Evolutionary conservation across 2,888 invertebrate species (phyloP).

Genomic region (Gastrophysa polygoni): DNA sequence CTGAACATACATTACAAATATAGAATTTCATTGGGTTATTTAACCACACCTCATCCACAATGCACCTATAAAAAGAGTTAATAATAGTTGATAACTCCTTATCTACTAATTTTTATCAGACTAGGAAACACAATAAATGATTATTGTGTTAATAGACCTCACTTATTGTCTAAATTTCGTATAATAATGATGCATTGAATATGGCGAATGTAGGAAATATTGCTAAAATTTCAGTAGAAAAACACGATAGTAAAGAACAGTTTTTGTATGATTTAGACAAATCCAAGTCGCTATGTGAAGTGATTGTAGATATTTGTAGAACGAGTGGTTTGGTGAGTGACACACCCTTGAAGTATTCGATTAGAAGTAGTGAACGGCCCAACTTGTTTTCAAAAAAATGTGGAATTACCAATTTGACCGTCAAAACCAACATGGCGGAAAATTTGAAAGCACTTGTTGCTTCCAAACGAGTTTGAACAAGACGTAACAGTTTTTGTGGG

Average conservation of each 20-base stretch:
- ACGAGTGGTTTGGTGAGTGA: conserved; percentile 42
- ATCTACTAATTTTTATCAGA: conserved; percentile 23
- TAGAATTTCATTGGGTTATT: not conserved
- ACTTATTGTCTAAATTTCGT: not conserved
- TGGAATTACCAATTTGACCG: no score
- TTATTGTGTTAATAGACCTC: conserved; percentile 1
- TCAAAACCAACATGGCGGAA: no score
- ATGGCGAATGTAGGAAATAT: conserved; percentile 34
- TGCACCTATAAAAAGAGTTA: not conserved
- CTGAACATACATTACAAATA: not conserved
- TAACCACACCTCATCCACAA: not conserved
- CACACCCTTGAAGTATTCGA: not conserved
- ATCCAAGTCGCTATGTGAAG: conserved; percentile 39
- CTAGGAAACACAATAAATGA: conserved; percentile 15
- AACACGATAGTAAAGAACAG: conserved; percentile 41
- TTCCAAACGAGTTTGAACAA: no score
- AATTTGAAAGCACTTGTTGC: no score
- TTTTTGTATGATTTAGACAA: conserved; percentile 46
- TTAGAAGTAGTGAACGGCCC: no score
- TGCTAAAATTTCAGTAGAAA: conserved; percentile 49
- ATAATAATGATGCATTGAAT: not conserved
- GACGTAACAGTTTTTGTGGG: no score
- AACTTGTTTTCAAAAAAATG: no score
- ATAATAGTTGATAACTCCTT: conserved; percentile 24
- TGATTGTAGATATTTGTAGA: conserved; percentile 41